Percentiles rank a stretch among this genome's conserved stretches.
phyloP scores from a whole-genome alignment of 1,140 invertebrate species.

The Trinorchestia longiramus region DNA sequence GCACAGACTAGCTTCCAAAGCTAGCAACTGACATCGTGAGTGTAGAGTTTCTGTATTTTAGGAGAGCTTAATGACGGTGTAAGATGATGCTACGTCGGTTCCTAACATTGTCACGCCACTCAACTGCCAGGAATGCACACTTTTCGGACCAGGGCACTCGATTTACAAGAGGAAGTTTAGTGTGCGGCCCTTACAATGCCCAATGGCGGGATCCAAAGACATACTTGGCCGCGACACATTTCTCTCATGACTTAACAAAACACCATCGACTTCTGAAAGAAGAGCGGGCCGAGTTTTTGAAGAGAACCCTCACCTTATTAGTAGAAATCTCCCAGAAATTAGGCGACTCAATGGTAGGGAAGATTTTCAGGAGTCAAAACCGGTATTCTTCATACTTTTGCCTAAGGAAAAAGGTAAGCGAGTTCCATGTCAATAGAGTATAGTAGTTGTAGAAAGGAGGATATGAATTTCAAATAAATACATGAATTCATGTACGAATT shows the following conservation, averaged over 20 bases:
- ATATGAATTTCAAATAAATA: not conserved
- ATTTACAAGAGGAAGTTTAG: slow-evolving; percentile 52
- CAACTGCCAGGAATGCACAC: slow-evolving; percentile 50
- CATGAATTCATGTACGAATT: not conserved
- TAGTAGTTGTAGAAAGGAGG: not conserved
- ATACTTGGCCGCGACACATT: slow-evolving; percentile 53
- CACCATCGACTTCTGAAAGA: slow-evolving; percentile 43
- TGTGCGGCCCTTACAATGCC: slow-evolving; percentile 14
- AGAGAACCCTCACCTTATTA: slow-evolving; percentile 24
- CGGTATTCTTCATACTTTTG: not conserved
- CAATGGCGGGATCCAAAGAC: slow-evolving; percentile 13
- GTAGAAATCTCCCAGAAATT: slow-evolving; percentile 52
- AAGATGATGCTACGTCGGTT: slow-evolving; percentile 47
- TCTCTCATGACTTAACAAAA: slow-evolving; percentile 51
- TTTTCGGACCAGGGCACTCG: slow-evolving; percentile 50
- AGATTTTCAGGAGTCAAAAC: not conserved
- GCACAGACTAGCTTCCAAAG: not conserved
- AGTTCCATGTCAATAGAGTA: not conserved
- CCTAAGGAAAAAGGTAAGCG: not conserved
- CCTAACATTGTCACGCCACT: slow-evolving; percentile 53
- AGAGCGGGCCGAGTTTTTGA: slow-evolving; percentile 12
- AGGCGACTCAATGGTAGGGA: not conserved
- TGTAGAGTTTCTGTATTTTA: slow-evolving; percentile 50
- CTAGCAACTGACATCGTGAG: not conserved
- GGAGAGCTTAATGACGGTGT: slow-evolving; percentile 48